Base-by-base conservation (phyloP, 1,140 invertebrate genomes). In the Laodelphax striatellus region DNA sequence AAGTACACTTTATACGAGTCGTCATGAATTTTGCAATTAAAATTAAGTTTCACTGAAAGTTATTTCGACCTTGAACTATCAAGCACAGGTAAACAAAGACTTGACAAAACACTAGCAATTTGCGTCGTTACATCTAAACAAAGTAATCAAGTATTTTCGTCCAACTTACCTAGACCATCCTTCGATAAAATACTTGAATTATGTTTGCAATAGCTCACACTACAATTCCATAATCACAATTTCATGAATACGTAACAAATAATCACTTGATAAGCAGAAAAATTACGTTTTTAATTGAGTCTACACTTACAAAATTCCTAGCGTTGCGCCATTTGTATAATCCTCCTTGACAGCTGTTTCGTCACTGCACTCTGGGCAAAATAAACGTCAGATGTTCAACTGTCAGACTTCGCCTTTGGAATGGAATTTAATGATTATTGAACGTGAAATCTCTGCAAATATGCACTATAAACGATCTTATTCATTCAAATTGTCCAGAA, bases 21-120 rank as follows among this genome's bases (percentile, higher is more conserved):
- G 11, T 38, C 3, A 38, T 38, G 34, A 38, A 9, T 38, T 38
- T 38, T 38, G 46, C 19, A 53, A 52, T 28, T 52, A 14, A 34
- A 59, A 59, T 52, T 6, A 58, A 58, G 46, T 58, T 42, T 11
- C 28, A 50, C 21, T 50, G n/a, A 50, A 50, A 50, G 21, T 50
- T 19, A 50, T 50, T 50, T 50, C 46, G 46, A 50, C 46, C 46
- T 50, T 50, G 46, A 50, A 50, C 46, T 50, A 50, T 50, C 21
- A 50, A 50, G 21, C 46, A 50, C 46, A 50, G 46, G 46, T 50
- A 50, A 50, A 50, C 46, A 50, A 50, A 50, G 46, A 17, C 46
- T 22, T 50, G 46, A 50, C 46, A 17, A 50, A 50, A 50, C 46
- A 50, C 46, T 28, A 22, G 16, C 16, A 50, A 22, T 38, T 22